phyloP scores from a whole-genome alignment of 2,888 invertebrate genomes.

The Leptogaster cylindrica region DNA sequence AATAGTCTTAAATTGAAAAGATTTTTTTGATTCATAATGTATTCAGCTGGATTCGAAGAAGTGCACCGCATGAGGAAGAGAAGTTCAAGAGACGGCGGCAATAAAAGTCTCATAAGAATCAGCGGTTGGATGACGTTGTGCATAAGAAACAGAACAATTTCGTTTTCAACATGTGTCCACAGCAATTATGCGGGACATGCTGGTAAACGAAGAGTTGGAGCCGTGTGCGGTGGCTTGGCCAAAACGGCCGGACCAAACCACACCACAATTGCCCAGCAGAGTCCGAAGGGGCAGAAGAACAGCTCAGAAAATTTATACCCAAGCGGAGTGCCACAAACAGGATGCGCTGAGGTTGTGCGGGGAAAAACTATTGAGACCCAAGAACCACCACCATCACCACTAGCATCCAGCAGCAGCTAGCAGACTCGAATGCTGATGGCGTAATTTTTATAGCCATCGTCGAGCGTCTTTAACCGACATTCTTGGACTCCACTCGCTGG shows the following conservation, averaged over 20 bases:
- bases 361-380: slow-evolving; percentile 11
- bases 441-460: slow-evolving; percentile 19
- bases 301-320: slow-evolving; percentile 22
- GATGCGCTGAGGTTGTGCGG: slow-evolving; percentile 15
- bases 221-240: background rate
- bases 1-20: slow-evolving; percentile 3
- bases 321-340: slow-evolving; percentile 14
- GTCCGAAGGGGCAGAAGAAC: slow-evolving; percentile 6
- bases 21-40: too few species aligned
- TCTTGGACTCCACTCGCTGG: too few species aligned
- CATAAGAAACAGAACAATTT: slow-evolving; percentile 14
- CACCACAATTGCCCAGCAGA: background rate
- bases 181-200: slow-evolving; percentile 10
- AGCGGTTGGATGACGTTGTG: background rate
- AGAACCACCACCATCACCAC: too few species aligned
- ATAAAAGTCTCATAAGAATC: slow-evolving; percentile 11
- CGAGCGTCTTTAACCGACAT: slow-evolving; percentile 3
- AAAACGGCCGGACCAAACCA: background rate
- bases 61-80: background rate
- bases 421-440: slow-evolving; percentile 26
- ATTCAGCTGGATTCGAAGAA: background rate
- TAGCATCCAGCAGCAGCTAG: too few species aligned
- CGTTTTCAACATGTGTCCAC: slow-evolving; percentile 13
- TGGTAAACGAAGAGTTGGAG: background rate
- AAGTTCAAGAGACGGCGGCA: background rate